Evolutionary conservation across 2,113 vertebrate genomes (phyloP).

Genomic region (Pluvialis apricaria): DNA sequence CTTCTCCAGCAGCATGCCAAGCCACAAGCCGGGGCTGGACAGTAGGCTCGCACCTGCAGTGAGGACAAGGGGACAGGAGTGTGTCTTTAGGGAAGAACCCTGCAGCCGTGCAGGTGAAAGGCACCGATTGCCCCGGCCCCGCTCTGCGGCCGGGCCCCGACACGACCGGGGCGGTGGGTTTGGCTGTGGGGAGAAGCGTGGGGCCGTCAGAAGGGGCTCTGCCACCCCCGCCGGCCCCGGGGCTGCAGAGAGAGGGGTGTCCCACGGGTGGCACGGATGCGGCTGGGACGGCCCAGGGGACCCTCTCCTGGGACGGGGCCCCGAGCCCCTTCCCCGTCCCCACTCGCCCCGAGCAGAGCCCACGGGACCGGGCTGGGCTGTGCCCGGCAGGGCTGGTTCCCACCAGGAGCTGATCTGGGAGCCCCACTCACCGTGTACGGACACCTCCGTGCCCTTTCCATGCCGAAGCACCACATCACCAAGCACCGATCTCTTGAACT

Average conservation of each 20-base stretch:
- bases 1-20: conserved; percentile 13
- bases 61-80: neutral
- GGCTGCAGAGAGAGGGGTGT: neutral
- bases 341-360: neutral
- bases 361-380: neutral
- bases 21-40: neutral
- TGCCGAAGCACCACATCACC: neutral
- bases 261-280: no score
- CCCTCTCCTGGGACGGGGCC: no score
- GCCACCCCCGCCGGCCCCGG: neutral
- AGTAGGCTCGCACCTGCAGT: accelerated
- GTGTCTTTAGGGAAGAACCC: neutral
- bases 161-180: no score
- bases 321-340: neutral
- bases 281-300: neutral
- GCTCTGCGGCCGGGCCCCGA: neutral
- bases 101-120: neutral
- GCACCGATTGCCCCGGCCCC: neutral
- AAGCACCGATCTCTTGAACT: no score
- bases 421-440: neutral
- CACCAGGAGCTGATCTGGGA: neutral
- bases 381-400: neutral
- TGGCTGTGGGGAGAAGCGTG: neutral
- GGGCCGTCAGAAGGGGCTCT: neutral
- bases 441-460: neutral